These are phyloP conservation scores for Anabacerthia variegaticeps DNA, from an alignment of 2,797 vertebrate genomes.

Conservation along the genomic window DNA sequence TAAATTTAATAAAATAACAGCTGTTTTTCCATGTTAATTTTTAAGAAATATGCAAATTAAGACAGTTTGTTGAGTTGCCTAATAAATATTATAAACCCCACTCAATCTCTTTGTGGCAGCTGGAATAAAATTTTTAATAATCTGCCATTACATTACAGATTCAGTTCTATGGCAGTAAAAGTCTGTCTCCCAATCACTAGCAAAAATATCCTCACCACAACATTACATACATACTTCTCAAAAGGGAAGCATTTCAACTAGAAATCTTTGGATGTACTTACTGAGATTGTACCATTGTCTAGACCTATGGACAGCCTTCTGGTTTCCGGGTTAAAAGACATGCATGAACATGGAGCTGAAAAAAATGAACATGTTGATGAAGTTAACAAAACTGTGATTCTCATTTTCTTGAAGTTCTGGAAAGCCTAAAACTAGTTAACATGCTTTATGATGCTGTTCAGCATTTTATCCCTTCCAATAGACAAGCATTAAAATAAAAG, in stretches of 20 bases:
- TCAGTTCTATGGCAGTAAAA: slow-evolving; percentile 10
- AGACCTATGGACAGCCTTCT: slow-evolving; percentile 93
- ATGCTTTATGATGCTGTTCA: background rate
- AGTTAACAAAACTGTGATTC: slow-evolving; percentile 73
- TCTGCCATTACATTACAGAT: background rate
- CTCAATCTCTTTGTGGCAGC: background rate
- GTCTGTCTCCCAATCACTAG: slow-evolving; percentile 6
- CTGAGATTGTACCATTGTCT: slow-evolving; percentile 94
- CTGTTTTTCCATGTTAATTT: background rate
- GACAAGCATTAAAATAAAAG: background rate
- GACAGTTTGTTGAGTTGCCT: background rate
- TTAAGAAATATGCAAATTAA: background rate
- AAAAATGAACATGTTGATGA: slow-evolving; percentile 82
- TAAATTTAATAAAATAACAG: background rate
- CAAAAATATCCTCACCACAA: slow-evolving; percentile 56
- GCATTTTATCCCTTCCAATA: background rate
- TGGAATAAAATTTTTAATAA: background rate
- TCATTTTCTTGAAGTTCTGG: slow-evolving; percentile 52
- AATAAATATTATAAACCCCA: background rate
- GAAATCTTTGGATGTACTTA: slow-evolving; percentile 84
- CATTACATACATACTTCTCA: slow-evolving; percentile 57
- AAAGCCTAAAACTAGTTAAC: slow-evolving; percentile 47
- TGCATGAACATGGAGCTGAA: slow-evolving; percentile 92
- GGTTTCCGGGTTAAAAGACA: slow-evolving; percentile 99
- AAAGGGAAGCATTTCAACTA: slow-evolving; percentile 71